Conservation (phyloP, 2,888 invertebrate genomes). For the Escarpia spicata region DNA sequence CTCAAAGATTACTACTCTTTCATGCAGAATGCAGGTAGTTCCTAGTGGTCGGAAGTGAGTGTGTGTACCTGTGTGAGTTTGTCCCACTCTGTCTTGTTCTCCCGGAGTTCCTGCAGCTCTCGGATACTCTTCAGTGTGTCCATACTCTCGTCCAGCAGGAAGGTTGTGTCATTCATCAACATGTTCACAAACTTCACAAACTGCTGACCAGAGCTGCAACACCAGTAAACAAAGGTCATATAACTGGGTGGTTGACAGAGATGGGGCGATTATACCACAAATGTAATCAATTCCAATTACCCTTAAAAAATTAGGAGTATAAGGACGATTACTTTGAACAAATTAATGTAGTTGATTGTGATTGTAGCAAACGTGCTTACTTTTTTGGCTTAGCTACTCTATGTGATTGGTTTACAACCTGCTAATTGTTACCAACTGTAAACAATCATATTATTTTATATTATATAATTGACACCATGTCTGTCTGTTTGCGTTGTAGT, state of each 20-base stretch:
- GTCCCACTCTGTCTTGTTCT: conserved; percentile 76
- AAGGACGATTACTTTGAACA: no score
- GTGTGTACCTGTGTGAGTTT: conserved; percentile 42
- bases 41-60: not conserved
- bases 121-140: conserved; percentile 81
- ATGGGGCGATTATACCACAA: not conserved
- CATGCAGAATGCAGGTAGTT: not conserved
- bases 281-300: no score
- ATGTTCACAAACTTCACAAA: conserved; percentile 97
- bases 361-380: no score
- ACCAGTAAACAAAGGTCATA: not conserved
- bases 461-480: no score
- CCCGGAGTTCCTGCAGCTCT: conserved; percentile 85
- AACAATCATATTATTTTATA: no score
- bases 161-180: conserved; percentile 98
- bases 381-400: no score
- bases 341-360: no score
- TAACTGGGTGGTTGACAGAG: not conserved
- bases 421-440: no score
- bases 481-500: no score
- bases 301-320: no score
- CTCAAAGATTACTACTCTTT: no score
- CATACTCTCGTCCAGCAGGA: conserved; percentile 93
- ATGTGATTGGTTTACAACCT: no score
- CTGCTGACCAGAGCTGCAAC: conserved; percentile 39